Conservation (phyloP, 2,888 invertebrate genomes). For the Euclidia mi region DNA sequence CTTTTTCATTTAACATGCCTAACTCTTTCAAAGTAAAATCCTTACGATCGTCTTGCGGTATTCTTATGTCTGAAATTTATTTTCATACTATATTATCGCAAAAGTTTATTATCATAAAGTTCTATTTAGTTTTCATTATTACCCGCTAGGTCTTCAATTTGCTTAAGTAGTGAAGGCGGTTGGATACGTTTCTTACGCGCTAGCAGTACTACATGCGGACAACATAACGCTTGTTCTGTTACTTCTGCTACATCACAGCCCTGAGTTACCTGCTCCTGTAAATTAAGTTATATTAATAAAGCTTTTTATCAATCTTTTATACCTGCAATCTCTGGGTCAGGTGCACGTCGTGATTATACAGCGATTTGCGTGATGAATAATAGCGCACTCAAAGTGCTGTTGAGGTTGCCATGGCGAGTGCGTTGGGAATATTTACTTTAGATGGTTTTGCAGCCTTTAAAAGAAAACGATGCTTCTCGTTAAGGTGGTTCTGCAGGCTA, state of each 20-base stretch:
- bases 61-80: background rate
- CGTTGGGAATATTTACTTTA: too few species aligned
- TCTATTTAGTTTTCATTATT: too few species aligned
- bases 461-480: too few species aligned
- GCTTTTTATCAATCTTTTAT: too few species aligned
- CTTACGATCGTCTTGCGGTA: background rate
- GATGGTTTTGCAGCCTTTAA: too few species aligned
- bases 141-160: background rate
- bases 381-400: too few species aligned
- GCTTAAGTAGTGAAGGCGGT: background rate
- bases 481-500: too few species aligned
- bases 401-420: too few species aligned
- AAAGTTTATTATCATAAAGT: too few species aligned
- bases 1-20: background rate
- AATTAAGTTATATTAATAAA: background rate
- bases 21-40: background rate
- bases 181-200: background rate
- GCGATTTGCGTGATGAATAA: too few species aligned
- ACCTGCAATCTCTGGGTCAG: too few species aligned
- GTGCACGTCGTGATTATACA: too few species aligned
- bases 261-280: background rate
- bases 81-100: background rate
- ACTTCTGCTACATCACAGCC: background rate
- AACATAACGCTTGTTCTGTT: background rate
- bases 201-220: background rate